Evolutionary conservation across 2,113 vertebrate species (phyloP), one percentile per base, ranked within the genome.

Genomic region (Dromaius novaehollandiae): DNA sequence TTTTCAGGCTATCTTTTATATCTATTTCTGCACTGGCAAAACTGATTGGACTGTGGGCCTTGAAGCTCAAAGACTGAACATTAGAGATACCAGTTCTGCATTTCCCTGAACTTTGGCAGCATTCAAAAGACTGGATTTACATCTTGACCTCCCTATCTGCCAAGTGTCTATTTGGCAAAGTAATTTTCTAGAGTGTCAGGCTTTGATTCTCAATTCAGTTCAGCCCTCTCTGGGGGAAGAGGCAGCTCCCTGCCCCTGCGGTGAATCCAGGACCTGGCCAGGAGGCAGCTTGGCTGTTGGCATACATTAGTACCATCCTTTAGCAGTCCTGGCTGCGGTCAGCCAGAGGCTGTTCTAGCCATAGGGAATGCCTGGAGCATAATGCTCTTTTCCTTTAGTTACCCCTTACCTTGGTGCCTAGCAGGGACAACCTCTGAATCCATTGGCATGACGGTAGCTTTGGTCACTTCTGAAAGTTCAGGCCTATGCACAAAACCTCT

Each of bases 1-100:
- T 92, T 92, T 89, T 77, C 71, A 68, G 44, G 21, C 13, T 73
- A 34, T 68, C 51, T 92, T 93, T 95, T 3, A 1, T 71, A 70
- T n/a, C 38, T 74, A 1, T 48, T 89, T 87, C 36, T 91, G 16
- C 50, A 26, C n/a, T 86, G 17, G 26, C 11, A 46, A 48, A 53
- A 88, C 80, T 61, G 21, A 5, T 75, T 2, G 4, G 28, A 80
- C 11, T 65, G 17, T 38, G 69, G 30, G 44, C 51, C 40, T 87
- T 87, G 61, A 82, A 86, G 48, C 6, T 8, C 0, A 50, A 82
- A 86, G 51, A 46, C 26, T 46, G 40, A 91, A 74, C 10, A 8
- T 64, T 26, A 89, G 51, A 71, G 48, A 46, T 51, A 88, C 3
- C 11, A n/a, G 21, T 34, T 86, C 58, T 58, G 28, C 61, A 55